Conservation (phyloP, 2,113 vertebrate genomes). For the Microtus oregoni region DNA sequence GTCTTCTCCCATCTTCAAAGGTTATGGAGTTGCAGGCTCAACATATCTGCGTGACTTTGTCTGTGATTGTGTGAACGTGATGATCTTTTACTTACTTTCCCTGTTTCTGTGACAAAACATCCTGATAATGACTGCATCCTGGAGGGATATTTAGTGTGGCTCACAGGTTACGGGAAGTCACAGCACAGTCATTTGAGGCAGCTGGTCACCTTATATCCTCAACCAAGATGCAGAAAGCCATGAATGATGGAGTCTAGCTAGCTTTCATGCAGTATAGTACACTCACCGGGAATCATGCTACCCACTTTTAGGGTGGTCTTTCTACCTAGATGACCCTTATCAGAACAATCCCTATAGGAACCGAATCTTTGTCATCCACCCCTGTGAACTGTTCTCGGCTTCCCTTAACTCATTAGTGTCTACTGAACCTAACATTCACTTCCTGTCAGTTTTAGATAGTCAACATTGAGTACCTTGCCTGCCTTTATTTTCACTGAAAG, state of each 20-base stretch:
- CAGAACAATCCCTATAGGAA: background rate
- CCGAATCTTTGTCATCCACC: background rate
- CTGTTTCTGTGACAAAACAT: background rate
- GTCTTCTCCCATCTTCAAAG: background rate
- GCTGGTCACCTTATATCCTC: background rate
- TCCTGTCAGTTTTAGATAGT: slow-evolving; percentile 2
- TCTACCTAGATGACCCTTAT: background rate
- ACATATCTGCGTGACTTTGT: background rate
- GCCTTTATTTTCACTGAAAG: slow-evolving; percentile 36
- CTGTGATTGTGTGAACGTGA: no score
- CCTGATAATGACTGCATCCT: background rate
- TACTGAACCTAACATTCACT: background rate
- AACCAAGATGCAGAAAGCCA: background rate
- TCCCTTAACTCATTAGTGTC: background rate
- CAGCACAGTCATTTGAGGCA: no score
- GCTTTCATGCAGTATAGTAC: background rate
- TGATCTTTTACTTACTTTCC: background rate
- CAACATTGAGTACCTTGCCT: slow-evolving; percentile 23
- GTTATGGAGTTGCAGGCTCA: background rate
- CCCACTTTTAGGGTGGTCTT: background rate
- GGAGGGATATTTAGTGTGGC: background rate
- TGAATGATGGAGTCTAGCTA: background rate
- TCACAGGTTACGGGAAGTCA: background rate
- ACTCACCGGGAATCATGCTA: background rate
- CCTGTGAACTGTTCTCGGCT: background rate